phyloP scores from a whole-genome alignment of 1,140 invertebrate genomes.

The Dolichoris vasculosae region DNA sequence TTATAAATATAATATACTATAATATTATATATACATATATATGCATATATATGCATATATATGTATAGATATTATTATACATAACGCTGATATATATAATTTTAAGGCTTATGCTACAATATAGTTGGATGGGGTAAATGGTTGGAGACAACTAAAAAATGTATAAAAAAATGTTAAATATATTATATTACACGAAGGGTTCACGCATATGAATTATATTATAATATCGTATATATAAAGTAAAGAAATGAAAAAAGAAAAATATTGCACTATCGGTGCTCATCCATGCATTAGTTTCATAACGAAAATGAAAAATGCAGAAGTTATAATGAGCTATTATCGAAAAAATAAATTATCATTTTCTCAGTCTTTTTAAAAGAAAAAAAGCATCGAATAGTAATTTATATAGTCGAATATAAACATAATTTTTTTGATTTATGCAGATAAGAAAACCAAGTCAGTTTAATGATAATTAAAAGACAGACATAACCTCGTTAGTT shows the following conservation, averaged over 20 bases:
- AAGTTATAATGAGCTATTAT: conserved; percentile 33
- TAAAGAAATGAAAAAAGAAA: conserved; percentile 3
- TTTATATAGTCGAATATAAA: conserved; percentile 22
- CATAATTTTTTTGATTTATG: conserved; percentile 9
- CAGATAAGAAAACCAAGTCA: conserved; percentile 26
- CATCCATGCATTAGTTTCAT: conserved; percentile 35
- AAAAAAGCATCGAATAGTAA: conserved; percentile 47
- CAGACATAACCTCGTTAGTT: conserved; percentile 25
- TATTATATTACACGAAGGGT: conserved; percentile 46
- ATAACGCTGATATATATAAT: conserved; percentile 37
- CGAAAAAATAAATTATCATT: conserved; percentile 39
- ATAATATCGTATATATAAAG: conserved; percentile 35
- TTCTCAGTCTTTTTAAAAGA: conserved; percentile 22
- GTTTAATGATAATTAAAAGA: conserved; percentile 32
- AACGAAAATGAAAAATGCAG: conserved; percentile 14
- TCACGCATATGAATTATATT: conserved; percentile 38
- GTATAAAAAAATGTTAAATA: conserved; percentile 63
- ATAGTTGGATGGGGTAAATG: conserved; percentile 59
- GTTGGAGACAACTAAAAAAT: conserved; percentile 61
- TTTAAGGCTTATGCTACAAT: conserved; percentile 66
- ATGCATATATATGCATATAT: conserved; percentile 57
- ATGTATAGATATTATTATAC: neutral
- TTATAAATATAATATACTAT: conserved; percentile 61
- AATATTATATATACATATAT: conserved; percentile 60
- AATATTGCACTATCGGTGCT: conserved; percentile 7